Evolutionary conservation across 2,113 vertebrate species (phyloP).

Genomic region (Lycocorax pyrrhopterus): DNA sequence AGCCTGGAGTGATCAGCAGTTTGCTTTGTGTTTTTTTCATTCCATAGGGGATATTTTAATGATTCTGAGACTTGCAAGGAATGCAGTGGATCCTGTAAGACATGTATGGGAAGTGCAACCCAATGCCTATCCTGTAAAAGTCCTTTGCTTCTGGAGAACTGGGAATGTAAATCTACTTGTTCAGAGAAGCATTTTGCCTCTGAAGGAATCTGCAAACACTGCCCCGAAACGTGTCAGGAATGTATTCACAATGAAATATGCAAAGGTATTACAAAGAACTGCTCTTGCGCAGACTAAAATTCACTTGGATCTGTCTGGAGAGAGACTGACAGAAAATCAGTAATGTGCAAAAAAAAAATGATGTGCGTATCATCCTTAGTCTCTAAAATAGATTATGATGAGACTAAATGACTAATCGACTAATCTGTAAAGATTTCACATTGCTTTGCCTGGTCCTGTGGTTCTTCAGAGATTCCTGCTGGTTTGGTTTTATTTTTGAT

Average conservation of each 20-base stretch:
- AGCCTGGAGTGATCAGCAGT: neutral
- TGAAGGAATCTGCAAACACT: conserved; percentile 76
- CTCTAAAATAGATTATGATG: neutral
- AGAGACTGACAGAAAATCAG: neutral
- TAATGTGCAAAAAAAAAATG: neutral
- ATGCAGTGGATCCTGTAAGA: conserved; percentile 77
- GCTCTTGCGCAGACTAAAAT: neutral
- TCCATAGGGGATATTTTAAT: conserved; percentile 78
- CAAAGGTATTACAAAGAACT: conserved; percentile 70
- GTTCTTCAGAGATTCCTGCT: neutral
- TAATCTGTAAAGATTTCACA: neutral
- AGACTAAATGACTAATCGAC: neutral
- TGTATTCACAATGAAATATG: conserved; percentile 80
- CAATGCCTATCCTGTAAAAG: conserved; percentile 79
- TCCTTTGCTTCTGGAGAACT: conserved; percentile 66
- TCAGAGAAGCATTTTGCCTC: conserved; percentile 70
- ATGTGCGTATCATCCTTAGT: neutral
- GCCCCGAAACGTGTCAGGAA: conserved; percentile 77
- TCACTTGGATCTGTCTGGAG: neutral
- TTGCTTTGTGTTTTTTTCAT: neutral
- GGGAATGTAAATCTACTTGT: conserved; percentile 75
- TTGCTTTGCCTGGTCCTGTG: neutral
- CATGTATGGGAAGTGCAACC: conserved; percentile 73
- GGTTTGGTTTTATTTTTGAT: neutral
- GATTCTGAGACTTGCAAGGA: conserved; percentile 42